phyloP scores from a whole-genome alignment of 2,113 vertebrate species.

The Fregata magnificens region DNA sequence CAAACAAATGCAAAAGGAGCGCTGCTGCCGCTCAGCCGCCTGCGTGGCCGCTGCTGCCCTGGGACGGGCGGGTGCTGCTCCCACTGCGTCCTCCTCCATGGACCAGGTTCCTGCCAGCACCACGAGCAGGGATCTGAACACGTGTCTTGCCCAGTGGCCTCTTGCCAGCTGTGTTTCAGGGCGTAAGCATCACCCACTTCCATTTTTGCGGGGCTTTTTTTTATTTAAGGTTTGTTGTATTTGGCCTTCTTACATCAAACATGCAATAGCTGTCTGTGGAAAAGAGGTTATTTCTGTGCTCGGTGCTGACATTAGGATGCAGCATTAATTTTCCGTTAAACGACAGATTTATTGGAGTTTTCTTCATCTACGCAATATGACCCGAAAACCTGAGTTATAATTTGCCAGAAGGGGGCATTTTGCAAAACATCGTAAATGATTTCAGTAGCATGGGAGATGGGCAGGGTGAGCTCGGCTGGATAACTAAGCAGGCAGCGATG shows the following conservation, averaged over 20 bases:
- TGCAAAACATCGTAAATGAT: neutral
- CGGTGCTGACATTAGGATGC: neutral
- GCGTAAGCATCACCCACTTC: neutral
- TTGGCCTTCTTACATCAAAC: neutral
- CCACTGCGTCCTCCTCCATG: neutral
- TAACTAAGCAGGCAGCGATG: neutral
- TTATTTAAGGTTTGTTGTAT: neutral
- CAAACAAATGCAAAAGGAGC: neutral
- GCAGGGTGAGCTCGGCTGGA: neutral
- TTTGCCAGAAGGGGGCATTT: constrained; percentile 57
- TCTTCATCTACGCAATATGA: neutral
- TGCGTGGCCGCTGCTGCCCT: neutral
- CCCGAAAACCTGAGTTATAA: neutral
- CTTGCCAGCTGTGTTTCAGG: neutral
- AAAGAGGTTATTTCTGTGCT: neutral
- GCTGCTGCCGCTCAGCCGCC: neutral
- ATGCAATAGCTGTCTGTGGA: neutral
- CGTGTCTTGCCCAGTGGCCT: neutral
- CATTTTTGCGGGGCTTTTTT: neutral
- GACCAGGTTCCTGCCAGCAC: neutral
- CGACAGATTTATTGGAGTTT: constrained; percentile 3
- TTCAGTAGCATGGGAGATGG: fast-evolving
- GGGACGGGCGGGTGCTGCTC: neutral
- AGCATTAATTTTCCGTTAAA: neutral
- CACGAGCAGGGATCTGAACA: fast-evolving